Evolutionary conservation across 2,113 vertebrate species (phyloP), one percentile per base, ranked within the genome.

Genomic region (Egretta garzetta): DNA sequence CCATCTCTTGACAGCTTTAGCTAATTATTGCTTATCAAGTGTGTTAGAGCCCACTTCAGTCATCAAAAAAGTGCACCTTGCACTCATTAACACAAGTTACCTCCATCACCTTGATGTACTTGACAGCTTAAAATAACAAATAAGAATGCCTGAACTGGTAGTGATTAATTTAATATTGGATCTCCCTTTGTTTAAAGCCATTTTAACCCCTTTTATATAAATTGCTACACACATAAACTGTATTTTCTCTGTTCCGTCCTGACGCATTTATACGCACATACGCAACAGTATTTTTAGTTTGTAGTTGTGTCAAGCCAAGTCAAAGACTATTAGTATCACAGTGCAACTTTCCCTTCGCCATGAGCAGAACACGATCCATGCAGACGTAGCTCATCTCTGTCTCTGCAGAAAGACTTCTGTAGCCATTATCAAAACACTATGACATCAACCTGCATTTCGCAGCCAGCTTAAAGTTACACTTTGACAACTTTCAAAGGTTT

Each of bases 41-140:
- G 74, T 32, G 12, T 73, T 82, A 85, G 5, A 86, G 24, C 28
- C 55, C 81, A 60, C 24, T 93, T 80, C 53, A 95, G 80, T 91
- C 74, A 96, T 63, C 88, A 96, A 91, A 96, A 83, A 71, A 74
- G 20, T 18, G 33, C 22, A 92, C 21, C 27, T 4, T 58, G 79
- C 55, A 85, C 39, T 91, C n/a, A 90, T 95, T 95, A 97, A 90
- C 80, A 86, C 28, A 87, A 90, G 37, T 66, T 92, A 80, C 60
- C 19, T 94, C 39, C 28, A 55, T 47, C 56, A 56, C 20, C n/a
- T 73, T 23, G 12, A 50, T 17, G 26, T 89, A 90, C 55, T 84
- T 85, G 62, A 94, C 47, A 90, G 67, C 50, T 68, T 63, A 90
- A 76, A 88, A 88, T 49, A 91, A 79, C 58, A 97, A 97, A 43